Conservation (phyloP, 2,797 vertebrate genomes). For the Halcyon badia region DNA sequence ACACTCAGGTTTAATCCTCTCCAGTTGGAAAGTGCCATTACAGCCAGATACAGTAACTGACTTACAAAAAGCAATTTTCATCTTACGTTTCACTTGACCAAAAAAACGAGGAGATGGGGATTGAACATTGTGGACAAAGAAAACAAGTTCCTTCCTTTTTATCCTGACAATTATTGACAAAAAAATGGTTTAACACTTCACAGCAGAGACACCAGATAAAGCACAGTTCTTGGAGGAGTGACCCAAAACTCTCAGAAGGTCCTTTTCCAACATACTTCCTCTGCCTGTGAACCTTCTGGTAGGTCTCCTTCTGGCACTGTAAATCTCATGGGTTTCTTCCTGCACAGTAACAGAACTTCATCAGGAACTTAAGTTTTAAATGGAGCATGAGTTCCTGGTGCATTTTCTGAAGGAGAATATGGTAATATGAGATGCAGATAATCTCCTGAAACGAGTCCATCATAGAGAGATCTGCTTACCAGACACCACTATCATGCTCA, state of each 20-base stretch:
- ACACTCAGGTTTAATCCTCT: neutral
- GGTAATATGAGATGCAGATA: neutral
- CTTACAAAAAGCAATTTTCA: neutral
- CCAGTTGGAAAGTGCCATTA: neutral
- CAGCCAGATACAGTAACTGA: neutral
- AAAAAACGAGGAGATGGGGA: neutral
- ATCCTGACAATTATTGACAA: neutral
- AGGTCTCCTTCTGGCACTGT: neutral
- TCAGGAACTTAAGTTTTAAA: neutral
- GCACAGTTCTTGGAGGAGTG: neutral
- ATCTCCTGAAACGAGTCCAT: neutral
- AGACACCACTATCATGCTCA: neutral
- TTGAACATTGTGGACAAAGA: neutral
- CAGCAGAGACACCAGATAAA: neutral
- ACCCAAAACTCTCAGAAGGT: neutral
- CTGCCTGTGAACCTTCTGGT: neutral
- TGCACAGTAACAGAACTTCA: neutral
- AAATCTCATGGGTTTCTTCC: neutral
- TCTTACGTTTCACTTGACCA: neutral
- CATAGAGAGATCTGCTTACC: neutral
- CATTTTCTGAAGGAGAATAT: neutral
- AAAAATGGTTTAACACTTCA: neutral
- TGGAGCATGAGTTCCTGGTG: accelerated
- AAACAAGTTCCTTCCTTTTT: neutral
- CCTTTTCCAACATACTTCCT: neutral